Evolutionary conservation across 2,888 invertebrate genomes (phyloP), one percentile per base, ranked within the genome.

Genomic region (Clitarchus hookeri): DNA sequence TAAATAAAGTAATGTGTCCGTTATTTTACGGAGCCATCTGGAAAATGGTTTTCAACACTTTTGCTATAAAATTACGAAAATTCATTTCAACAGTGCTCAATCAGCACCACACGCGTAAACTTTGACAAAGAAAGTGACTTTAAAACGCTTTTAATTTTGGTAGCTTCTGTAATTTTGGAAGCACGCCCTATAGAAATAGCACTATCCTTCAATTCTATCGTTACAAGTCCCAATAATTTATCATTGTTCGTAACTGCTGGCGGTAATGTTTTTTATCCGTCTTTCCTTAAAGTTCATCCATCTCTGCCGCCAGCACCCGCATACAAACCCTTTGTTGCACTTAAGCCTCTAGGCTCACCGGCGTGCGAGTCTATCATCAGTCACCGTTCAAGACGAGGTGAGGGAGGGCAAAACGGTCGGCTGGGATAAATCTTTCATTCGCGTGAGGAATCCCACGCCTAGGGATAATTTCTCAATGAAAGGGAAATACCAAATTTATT

Each of bases 281-380:
- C 65, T 65, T 65, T 65, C 65, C 65, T 65, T 65, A 23, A 65
- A 65, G 65, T 65, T 65, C 65, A 65, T 65, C 65, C 65, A 65
- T 65, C 65, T 65, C n/a, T n/a, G 65, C 16, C 65, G 65, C 16
- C 8, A 23, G 65, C 65, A 65, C 65, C 65, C 65, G 23, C 65
- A 65, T 65, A 65, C 65, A 65, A 8, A n/a, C 65, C 65, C 65
- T 65, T 65, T 65, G 65, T 65, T 23, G 65, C 65, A 65, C 65
- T 65, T 65, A 65, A 65, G 65, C 65, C 65, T 36, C 65, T 19
- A 65, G 65, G 23, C 16, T 65, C 65, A n/a, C 13, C 19, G 65
- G 65, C 23, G 8, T 19, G 65, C 65, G 8, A 23, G 65, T 65
- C n/a, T n/a, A 65, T 65, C 65, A 65, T 65, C 23, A 65, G 23